These are phyloP conservation scores for Pecten maximus DNA, from an alignment of 2,888 invertebrate genomes.

Conservation along the genomic window DNA sequence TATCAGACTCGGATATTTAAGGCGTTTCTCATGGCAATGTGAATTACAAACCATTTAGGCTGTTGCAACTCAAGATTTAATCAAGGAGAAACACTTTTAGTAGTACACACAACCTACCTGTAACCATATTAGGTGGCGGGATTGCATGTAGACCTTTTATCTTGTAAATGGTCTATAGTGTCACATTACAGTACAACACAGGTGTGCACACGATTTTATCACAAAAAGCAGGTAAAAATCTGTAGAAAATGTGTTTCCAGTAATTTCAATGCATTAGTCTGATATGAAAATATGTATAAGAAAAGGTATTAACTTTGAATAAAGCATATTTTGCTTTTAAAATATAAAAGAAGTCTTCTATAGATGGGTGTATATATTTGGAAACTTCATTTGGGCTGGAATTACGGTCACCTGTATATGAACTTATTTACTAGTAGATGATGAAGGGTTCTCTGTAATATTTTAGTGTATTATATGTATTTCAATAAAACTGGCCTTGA, in stretches of 20 bases:
- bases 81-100: neutral
- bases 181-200: neutral
- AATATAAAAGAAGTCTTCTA: neutral
- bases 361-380: too few relatives aligned
- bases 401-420: too few relatives aligned
- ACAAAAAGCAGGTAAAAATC: neutral
- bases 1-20: too few relatives aligned
- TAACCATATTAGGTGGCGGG: neutral
- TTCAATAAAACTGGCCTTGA: too few relatives aligned
- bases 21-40: neutral
- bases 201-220: neutral
- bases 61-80: neutral
- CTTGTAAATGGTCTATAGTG: neutral
- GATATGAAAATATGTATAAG: neutral
- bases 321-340: neutral
- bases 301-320: neutral
- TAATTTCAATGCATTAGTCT: neutral
- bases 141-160: neutral
- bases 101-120: neutral
- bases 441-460: too few relatives aligned
- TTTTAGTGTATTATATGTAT: too few relatives aligned
- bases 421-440: too few relatives aligned
- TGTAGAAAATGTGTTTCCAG: neutral
- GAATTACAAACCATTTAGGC: neutral
- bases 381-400: too few relatives aligned